Evolutionary conservation across 1,140 invertebrate species (phyloP).

Genomic region (Pseudomyrmex sp.): DNA sequence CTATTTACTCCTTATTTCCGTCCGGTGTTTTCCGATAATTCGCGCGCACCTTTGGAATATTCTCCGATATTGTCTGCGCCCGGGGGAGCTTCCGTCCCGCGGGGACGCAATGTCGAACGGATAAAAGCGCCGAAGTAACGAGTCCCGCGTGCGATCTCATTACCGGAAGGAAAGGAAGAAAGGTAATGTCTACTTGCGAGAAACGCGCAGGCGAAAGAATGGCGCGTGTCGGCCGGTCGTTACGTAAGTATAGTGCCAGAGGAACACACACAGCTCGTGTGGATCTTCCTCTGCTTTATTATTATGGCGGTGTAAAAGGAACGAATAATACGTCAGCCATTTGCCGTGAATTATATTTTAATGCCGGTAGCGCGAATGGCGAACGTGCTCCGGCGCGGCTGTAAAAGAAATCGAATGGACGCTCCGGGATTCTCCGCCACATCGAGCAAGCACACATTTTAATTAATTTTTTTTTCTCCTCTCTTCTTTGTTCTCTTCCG

Average conservation of each 20-base stretch:
- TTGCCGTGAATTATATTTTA: slow-evolving; percentile 56
- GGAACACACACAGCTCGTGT: neutral
- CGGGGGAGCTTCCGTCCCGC: neutral
- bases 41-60: slow-evolving; percentile 26
- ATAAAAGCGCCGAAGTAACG: slow-evolving; percentile 35
- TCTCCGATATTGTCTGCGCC: slow-evolving; percentile 29
- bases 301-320: slow-evolving; percentile 47
- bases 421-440: neutral
- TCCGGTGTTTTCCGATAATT: slow-evolving; percentile 24
- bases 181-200: slow-evolving; percentile 49
- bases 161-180: neutral
- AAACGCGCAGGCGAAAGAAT: slow-evolving; percentile 33
- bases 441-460: slow-evolving; percentile 13
- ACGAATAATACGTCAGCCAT: slow-evolving; percentile 44
- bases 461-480: slow-evolving; percentile 35
- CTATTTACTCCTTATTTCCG: neutral
- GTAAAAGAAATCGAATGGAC: slow-evolving; percentile 47
- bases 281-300: slow-evolving; percentile 44
- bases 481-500: neutral
- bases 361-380: slow-evolving; percentile 34
- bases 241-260: slow-evolving; percentile 12
- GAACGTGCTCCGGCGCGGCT: slow-evolving; percentile 10
- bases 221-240: slow-evolving; percentile 39
- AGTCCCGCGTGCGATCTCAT: slow-evolving; percentile 53
- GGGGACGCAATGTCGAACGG: neutral